phyloP scores from a whole-genome alignment of 2,797 vertebrate genomes.

The Peromyscus attwateri region DNA sequence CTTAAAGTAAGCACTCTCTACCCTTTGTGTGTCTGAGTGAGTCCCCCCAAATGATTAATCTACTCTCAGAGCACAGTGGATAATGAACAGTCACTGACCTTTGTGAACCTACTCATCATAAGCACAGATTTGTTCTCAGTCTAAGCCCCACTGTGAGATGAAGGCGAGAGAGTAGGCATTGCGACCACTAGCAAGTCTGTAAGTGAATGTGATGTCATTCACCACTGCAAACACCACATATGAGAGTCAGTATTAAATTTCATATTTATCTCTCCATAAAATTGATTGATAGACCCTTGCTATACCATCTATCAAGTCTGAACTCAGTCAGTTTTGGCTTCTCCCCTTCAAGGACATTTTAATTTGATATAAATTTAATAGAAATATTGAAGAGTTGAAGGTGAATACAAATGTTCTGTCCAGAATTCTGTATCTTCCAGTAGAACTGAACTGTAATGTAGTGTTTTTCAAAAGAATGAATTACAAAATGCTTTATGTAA shows the following conservation, averaged over 20 bases:
- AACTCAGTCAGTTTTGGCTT: slow-evolving; percentile 23
- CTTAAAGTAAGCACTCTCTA: not conserved
- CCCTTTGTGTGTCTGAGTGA: not conserved
- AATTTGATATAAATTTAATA: slow-evolving; percentile 60
- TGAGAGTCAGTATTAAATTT: slow-evolving; percentile 18
- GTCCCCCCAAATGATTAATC: not conserved
- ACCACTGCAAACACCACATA: not conserved
- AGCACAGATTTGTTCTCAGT: not conserved
- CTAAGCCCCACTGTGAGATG: not conserved
- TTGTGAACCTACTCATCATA: slow-evolving; percentile 9
- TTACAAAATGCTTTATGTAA: slow-evolving; percentile 24
- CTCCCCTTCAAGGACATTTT: slow-evolving; percentile 54
- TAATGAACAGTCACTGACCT: slow-evolving; percentile 68
- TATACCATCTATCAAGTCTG: not conserved
- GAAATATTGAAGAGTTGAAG: slow-evolving; percentile 46
- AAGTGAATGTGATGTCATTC: not conserved
- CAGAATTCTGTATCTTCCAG: not conserved
- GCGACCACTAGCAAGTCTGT: not conserved
- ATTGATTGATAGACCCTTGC: slow-evolving; percentile 31
- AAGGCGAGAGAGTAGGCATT: not conserved
- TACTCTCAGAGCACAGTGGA: slow-evolving; percentile 56
- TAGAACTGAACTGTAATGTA: slow-evolving; percentile 31
- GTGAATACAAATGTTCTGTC: not conserved
- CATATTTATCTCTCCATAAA: slow-evolving; percentile 30
- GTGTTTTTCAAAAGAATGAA: slow-evolving; percentile 25